Evolutionary conservation across 2,888 invertebrate species (phyloP).

Genomic region (Miltochrista miniata): DNA sequence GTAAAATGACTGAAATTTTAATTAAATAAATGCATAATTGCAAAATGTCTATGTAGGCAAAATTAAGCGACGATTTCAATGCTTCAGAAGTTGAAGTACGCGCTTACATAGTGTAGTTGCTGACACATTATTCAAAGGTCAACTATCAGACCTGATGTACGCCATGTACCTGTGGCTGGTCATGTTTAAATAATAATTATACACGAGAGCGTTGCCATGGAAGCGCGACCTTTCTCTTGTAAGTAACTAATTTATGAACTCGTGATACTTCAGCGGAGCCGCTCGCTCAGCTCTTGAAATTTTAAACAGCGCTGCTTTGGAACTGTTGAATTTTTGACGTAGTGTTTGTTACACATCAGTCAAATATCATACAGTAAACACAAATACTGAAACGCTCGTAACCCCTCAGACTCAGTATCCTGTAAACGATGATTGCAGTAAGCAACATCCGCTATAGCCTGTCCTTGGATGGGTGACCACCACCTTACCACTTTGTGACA

Average conservation of each 20-base stretch:
- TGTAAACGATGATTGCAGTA: too few relatives aligned
- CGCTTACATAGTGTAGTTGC: too few relatives aligned
- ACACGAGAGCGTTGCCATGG: conserved; percentile 64
- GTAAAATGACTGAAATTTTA: too few relatives aligned
- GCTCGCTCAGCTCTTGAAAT: conserved; percentile 70
- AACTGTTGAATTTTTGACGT: conserved; percentile 64
- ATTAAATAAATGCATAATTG: too few relatives aligned
- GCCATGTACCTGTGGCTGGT: conserved; percentile 71
- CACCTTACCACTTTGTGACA: too few relatives aligned
- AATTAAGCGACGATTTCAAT: background rate
- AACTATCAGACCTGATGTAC: conserved; percentile 73
- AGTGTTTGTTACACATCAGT: conserved; percentile 57
- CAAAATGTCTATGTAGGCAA: too few relatives aligned
- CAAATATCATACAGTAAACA: conserved; percentile 25
- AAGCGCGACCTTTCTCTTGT: conserved; percentile 69
- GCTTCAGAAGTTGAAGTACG: conserved; percentile 10
- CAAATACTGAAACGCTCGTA: too few relatives aligned
- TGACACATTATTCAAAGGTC: conserved; percentile 56
- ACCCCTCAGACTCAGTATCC: too few relatives aligned
- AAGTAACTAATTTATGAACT: conserved; percentile 77
- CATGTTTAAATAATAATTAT: conserved; percentile 79
- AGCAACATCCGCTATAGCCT: too few relatives aligned
- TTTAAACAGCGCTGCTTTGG: conserved; percentile 69
- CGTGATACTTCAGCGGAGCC: conserved; percentile 68
- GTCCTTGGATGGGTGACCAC: too few relatives aligned